phyloP scores from a whole-genome alignment of 2,113 vertebrate species.

The Peromyscus polionotus region DNA sequence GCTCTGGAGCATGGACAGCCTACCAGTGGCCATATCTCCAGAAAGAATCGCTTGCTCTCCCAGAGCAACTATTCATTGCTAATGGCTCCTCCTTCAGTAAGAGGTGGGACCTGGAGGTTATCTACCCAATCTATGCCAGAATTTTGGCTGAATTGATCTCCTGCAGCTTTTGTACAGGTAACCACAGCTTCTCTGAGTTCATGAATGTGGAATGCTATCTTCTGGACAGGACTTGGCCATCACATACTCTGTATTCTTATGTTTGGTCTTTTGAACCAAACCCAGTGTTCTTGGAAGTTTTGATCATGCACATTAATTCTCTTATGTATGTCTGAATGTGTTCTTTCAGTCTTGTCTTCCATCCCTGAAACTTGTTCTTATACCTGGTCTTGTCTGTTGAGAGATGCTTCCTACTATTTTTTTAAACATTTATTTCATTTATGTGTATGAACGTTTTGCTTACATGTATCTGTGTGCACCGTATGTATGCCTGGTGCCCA shows the following conservation, averaged over 20 bases:
- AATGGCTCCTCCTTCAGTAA: background rate
- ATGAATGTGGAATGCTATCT: background rate
- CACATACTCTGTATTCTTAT: background rate
- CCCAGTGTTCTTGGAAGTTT: background rate
- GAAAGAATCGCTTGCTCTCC: background rate
- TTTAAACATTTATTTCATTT: background rate
- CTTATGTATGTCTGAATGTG: background rate
- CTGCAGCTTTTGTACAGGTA: background rate
- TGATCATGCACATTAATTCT: background rate
- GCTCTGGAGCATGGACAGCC: background rate
- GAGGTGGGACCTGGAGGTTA: background rate
- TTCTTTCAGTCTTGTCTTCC: background rate
- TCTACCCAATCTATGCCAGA: background rate
- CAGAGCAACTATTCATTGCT: background rate
- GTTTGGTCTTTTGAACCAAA: background rate
- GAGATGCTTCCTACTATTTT: background rate
- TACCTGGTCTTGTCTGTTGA: background rate
- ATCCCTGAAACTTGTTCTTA: background rate
- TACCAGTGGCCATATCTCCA: background rate
- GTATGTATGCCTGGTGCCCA: background rate
- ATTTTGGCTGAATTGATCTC: background rate
- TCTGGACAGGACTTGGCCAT: background rate
- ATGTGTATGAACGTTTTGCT: background rate
- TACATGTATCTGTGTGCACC: background rate
- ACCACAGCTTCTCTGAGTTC: background rate